Percentiles rank a stretch among this genome's conserved stretches.
phyloP scores from a whole-genome alignment of 1,140 invertebrate genomes.

The Leptopilina boulardi region DNA sequence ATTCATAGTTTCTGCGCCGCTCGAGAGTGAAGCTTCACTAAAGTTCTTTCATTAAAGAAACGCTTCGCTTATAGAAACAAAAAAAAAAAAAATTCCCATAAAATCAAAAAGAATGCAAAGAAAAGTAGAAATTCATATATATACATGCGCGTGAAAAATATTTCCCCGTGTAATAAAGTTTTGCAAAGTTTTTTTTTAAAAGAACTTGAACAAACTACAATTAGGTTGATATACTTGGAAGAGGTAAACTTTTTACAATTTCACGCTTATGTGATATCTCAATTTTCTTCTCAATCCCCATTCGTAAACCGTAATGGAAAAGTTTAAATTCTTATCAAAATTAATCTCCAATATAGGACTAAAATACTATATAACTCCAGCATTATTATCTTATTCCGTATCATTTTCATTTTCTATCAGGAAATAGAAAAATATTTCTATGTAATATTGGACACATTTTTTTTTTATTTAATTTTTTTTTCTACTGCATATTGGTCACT shows the following conservation, averaged over 20 bases:
- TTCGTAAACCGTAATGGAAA: too few species aligned
- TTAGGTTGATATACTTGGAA: neutral
- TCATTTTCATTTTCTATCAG: too few species aligned
- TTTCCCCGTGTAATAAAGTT: neutral
- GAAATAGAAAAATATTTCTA: too few species aligned
- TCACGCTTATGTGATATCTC: neutral
- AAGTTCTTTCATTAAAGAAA: constrained; percentile 19
- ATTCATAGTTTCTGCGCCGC: neutral
- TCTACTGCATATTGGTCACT: too few species aligned
- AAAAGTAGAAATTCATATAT: neutral
- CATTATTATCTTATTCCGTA: too few species aligned
- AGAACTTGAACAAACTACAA: neutral
- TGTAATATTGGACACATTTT: too few species aligned
- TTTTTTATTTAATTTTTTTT: too few species aligned
- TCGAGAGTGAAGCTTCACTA: neutral
- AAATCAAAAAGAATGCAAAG: neutral
- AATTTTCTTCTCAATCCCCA: too few species aligned
- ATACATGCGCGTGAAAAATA: neutral
- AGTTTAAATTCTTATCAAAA: neutral
- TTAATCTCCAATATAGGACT: neutral
- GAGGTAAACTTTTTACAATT: neutral
- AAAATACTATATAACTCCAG: too few species aligned
- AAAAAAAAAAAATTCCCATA: neutral
- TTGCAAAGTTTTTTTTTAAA: neutral
- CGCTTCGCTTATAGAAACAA: neutral